Base-by-base conservation (phyloP, 2,888 invertebrate genomes). In the Vesta saturnalis region DNA sequence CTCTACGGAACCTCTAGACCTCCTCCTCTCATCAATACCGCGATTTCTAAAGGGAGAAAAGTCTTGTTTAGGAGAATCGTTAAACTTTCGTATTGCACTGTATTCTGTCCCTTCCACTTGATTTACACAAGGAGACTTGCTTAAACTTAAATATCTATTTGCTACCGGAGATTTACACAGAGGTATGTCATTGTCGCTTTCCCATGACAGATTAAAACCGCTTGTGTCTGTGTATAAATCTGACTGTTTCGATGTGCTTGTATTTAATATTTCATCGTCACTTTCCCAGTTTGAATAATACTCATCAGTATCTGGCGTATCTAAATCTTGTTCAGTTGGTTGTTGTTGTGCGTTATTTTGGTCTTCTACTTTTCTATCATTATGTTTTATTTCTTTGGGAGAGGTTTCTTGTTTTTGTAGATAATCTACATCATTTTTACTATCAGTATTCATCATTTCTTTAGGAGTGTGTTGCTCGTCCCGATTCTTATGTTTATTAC, bases 231-330 rank as follows among this genome's bases (percentile, higher is more conserved):
- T 47, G 12, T 19, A 19, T 12, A 19, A 21, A 15, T 55, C 54
- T 1, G 46, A 22, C 30, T 19, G 19, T 46, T 60, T 65, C 19
- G 21, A n/a, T 18, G 35, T 39, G 43, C 22, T 60, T 0, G 22
- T 23, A 5, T 19, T 35, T 15, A 61, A 22, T 6, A 49, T 1
- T 8, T 78, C 78, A 14, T 74, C 76, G 18, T 78, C 79, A 52
- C 78, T 78, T 69, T 78, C 79, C 80, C 80, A 80, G 65, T 78
- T 76, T 18, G 79, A 77, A 39, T 73, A 74, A 60, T 79, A 80
- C 57, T 80, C 80, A 1, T 79, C 77, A 1, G 79, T 79, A 63
- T 80, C 76, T 4, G 79, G 79, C 22, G 77, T 78, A 47, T 65
- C 60, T 10, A 46, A 46, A 49, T 71, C 70, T 22, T 55, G 59